Evolutionary conservation across 1,140 invertebrate species (phyloP), one percentile per base, ranked within the genome.

Genomic region (Papilio xuthus): DNA sequence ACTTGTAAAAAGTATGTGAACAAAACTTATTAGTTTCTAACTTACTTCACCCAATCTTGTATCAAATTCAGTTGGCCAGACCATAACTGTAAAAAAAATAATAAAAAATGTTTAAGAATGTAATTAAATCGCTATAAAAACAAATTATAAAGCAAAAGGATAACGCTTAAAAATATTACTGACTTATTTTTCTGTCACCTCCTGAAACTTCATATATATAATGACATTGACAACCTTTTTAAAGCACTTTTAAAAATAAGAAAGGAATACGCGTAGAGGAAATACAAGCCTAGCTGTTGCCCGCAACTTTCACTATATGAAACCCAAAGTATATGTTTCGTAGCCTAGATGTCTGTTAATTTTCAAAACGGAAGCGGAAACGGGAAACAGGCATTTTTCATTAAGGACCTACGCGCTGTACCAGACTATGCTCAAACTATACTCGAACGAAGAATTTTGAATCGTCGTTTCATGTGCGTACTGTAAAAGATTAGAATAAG

Each of bases 61-160:
- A 83, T 92, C 90, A 63, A 63, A 47, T 28, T 82, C 79, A 18
- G 90, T 92, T 26, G 90, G 90, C 90, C 90, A 92, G 41, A 90
- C 89, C 90, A 92, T 92, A 74, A 73, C n/a, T 63, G 9, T 41
- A 63, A 42, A 20, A 76, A n/a, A 63, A 77, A 71, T 71, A 37
- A 23, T 20, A n/a, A 8, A 41, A 42, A 50, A 73, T 26, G 9
- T 20, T 44, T 7, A 23, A 47, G 1, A 32, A 76, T 63, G 44
- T 41, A 44, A n/a, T 76, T 42, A 67, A 67, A 67, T 18, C 60
- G 23, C 18, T 15, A 67, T 18, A 32, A 67, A 67, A 67, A 67
- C 60, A 18, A 67, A 67, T 63, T 28, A 67, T 28, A 15, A 10
- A 67, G 26, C 32, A 63, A 63, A 63, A 63, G 15, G 32, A 76